phyloP scores from a whole-genome alignment of 2,888 invertebrate genomes.

The Synergus umbraculus region DNA sequence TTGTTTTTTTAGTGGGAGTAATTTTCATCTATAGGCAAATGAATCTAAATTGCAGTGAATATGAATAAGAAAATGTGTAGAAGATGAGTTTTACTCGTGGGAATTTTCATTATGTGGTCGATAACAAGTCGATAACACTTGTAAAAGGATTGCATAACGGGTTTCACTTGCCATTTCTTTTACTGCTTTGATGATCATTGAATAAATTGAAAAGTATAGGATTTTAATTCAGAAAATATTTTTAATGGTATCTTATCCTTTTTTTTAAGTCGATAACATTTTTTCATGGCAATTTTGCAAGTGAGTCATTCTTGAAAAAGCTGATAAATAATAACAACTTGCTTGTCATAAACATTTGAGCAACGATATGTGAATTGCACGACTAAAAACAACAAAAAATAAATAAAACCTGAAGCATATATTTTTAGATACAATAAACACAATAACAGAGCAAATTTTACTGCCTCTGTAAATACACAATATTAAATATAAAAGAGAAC shows the following conservation, averaged over 20 bases:
- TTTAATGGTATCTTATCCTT: not conserved
- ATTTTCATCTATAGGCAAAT: not conserved
- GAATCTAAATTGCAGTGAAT: not conserved
- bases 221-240: not conserved
- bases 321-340: not conserved
- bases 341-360: not conserved
- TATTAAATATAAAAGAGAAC: not conserved
- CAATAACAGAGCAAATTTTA: not conserved
- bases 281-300: not conserved
- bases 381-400: not conserved
- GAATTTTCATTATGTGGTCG: slow-evolving; percentile 4
- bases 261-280: not conserved
- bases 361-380: not conserved
- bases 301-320: slow-evolving; percentile 23
- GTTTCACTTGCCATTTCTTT: not conserved
- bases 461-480: not conserved
- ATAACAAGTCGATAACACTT: not conserved
- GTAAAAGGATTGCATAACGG: slow-evolving; percentile 8
- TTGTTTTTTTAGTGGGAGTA: not conserved
- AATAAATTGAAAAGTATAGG: not conserved
- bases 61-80: not conserved
- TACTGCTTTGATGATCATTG: not conserved
- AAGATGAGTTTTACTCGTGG: slow-evolving; percentile 14
- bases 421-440: not conserved
- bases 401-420: not conserved